phyloP scores from a whole-genome alignment of 2,113 vertebrate species.

The Syngnathoides biaculeatus region DNA sequence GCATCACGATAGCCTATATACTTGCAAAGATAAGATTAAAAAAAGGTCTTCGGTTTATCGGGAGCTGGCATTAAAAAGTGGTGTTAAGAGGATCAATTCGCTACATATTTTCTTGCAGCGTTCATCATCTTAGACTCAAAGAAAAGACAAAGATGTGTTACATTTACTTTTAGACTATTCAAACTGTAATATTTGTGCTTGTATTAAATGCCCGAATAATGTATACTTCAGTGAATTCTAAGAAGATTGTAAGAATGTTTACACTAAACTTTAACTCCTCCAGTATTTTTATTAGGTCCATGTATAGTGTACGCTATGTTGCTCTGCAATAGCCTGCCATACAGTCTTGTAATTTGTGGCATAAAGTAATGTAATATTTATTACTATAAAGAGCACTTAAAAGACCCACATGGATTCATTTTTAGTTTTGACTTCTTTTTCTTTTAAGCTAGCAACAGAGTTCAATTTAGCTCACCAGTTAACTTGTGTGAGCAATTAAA shows the following conservation, averaged over 20 bases:
- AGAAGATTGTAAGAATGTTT: neutral
- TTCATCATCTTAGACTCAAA: neutral
- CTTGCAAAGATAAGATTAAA: conserved; percentile 29
- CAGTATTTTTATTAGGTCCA: neutral
- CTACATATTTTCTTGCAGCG: conserved; percentile 19
- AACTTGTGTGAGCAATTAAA: too few relatives aligned
- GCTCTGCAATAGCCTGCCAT: neutral
- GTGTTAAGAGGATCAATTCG: conserved; percentile 3
- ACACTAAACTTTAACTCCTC: neutral
- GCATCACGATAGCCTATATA: conserved; percentile 21
- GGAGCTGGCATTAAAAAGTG: neutral
- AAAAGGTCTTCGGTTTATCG: conserved; percentile 44
- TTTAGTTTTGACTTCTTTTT: too few relatives aligned
- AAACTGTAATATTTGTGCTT: neutral
- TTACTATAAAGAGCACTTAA: neutral
- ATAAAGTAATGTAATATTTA: neutral
- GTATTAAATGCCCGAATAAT: neutral
- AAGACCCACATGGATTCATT: neutral
- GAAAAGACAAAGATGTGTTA: neutral
- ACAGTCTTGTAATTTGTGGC: neutral
- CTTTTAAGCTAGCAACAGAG: too few relatives aligned
- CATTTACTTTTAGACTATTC: conserved; percentile 6
- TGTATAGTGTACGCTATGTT: neutral
- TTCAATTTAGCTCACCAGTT: neutral
- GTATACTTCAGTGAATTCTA: neutral